phyloP scores from a whole-genome alignment of 1,140 invertebrate species.

The Centruroides sculpturatus region DNA sequence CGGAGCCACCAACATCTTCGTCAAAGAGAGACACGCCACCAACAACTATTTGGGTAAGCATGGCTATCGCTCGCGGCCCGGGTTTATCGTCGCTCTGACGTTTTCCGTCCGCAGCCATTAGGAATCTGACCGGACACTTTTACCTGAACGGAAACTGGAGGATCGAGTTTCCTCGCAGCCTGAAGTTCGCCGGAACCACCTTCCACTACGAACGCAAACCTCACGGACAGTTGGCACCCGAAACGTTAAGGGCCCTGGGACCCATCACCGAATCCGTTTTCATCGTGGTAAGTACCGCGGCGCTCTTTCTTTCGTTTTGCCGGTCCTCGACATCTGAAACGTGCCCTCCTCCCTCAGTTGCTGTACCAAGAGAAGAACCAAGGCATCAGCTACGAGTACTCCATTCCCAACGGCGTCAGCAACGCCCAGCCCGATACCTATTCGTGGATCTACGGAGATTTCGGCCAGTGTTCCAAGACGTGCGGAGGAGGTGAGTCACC shows the following conservation, averaged over 20 bases:
- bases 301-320: background rate
- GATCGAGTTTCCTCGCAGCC: conserved; percentile 69
- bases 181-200: conserved; percentile 60
- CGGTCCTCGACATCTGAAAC: too few species aligned
- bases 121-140: conserved; percentile 65
- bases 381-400: conserved; percentile 82
- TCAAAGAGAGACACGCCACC: conserved; percentile 60
- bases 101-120: conserved; percentile 44
- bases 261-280: conserved; percentile 75
- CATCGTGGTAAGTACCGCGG: conserved; percentile 51
- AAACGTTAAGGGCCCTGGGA: conserved; percentile 63
- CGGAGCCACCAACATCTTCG: conserved; percentile 83
- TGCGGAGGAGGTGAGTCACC: conserved; percentile 55
- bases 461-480: conserved; percentile 55
- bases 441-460: conserved; percentile 62
- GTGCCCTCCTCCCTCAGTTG: conserved; percentile 38
- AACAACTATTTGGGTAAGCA: conserved; percentile 82
- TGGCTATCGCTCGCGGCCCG: background rate
- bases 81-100: background rate
- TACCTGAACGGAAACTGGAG: conserved; percentile 88
- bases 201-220: conserved; percentile 52
- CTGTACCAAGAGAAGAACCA: conserved; percentile 71
- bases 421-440: conserved; percentile 47
- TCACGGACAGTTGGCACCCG: conserved; percentile 61
- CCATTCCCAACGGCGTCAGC: conserved; percentile 55